Evolutionary conservation across 2,113 vertebrate species (phyloP), one percentile per base, ranked within the genome.

Genomic region (Anas platyrhynchos): DNA sequence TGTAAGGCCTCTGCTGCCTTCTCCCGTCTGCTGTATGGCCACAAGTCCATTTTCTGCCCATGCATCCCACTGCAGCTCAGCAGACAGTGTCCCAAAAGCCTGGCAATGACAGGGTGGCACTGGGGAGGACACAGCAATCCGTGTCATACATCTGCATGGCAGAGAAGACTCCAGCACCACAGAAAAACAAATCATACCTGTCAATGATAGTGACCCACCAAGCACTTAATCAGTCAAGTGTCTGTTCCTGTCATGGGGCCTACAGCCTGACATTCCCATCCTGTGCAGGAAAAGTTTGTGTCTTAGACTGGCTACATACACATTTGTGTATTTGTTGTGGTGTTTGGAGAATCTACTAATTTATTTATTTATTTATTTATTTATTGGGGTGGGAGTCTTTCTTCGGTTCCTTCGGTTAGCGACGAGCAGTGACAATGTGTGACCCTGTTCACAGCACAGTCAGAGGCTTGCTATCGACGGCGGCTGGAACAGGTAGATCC

Each of bases 61-160:
- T n/a, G 46, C 31, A 12, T 44, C 23, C 38, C 36, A 13, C 27
- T 54, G 36, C 25, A 44, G 32, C 43, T 84, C 50, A 66, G 56
- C 44, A 75, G 36, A 12, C 23, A n/a, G 34, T 3, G 9, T 73
- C 67, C 59, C 50, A 20, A 50, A 52, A 46, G 55, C 16, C 50
- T n/a, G 67, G 55, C 25, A 34, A 5, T 1, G 62, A 31, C n/a
- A 32, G 59, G 50, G 31, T 0, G 0, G 32, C 0, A 1, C 23
- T 44, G 29, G 54, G 54, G 44, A 81, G 46, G 16, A 13, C 36
- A 48, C 41, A 52, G 38, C 67, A 44, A 23, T 29, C 34, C 31
- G 36, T 72, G 58, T 8, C 16, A 2, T 48, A 1, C 21, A 8
- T 16, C 69, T 72, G 52, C 34, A 18, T 14, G 27, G 75, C 34